These are phyloP conservation scores for Calephelis nemesis DNA, from an alignment of 1,140 invertebrate genomes.

Conservation along the genomic window DNA sequence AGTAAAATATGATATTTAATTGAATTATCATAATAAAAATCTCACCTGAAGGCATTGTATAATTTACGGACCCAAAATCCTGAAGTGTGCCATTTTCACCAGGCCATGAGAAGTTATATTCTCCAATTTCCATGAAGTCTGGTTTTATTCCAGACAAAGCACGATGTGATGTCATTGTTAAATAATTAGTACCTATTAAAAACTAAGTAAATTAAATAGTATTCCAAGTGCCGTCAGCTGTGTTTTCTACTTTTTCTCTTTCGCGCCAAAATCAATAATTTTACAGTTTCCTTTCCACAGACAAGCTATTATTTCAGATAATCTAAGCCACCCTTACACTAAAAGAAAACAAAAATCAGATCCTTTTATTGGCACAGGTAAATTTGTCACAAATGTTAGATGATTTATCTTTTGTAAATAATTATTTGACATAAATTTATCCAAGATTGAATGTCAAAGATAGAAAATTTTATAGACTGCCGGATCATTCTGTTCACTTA, in stretches of 20 bases:
- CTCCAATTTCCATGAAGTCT: constrained; percentile 65
- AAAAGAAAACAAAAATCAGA: background rate
- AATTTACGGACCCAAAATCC: constrained; percentile 66
- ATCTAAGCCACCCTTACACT: background rate
- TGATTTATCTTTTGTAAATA: no score
- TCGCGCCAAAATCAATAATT: constrained; percentile 72
- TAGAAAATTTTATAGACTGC: no score
- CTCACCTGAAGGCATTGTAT: constrained; percentile 70
- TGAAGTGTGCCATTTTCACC: constrained; percentile 70
- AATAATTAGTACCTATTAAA: constrained; percentile 18
- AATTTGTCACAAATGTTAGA: no score
- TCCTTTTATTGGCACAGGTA: background rate
- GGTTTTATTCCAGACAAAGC: constrained; percentile 50
- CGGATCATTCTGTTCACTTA: no score
- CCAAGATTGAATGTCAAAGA: no score
- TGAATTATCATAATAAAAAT: constrained; percentile 1
- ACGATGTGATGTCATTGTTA: constrained; percentile 48
- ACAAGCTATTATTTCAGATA: background rate
- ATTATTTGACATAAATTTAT: no score
- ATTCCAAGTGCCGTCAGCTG: no score
- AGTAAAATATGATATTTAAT: background rate
- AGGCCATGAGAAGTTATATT: constrained; percentile 74
- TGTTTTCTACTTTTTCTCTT: constrained; percentile 30
- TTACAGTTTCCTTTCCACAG: constrained; percentile 27
- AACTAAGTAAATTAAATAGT: background rate